These are phyloP conservation scores for Phortica variegata DNA, from an alignment of 1,140 invertebrate species.

Conservation along the genomic window DNA sequence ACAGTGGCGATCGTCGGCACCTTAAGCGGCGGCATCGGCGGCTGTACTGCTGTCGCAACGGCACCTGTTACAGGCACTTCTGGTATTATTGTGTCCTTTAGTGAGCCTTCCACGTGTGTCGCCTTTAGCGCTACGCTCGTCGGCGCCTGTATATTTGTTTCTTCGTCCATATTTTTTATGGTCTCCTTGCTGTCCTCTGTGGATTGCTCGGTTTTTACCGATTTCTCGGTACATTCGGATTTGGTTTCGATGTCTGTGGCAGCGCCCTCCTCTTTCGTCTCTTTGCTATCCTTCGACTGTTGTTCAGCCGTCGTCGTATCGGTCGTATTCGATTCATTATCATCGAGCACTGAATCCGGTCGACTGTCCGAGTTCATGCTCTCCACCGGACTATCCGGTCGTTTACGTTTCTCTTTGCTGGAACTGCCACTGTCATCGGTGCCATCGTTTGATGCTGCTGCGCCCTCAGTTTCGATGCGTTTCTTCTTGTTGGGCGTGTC, in stretches of 20 bases:
- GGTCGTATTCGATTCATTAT: constrained; percentile 63
- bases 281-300: constrained; percentile 62
- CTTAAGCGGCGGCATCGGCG: constrained; percentile 29
- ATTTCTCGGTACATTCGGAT: constrained; percentile 33
- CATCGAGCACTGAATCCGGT: constrained; percentile 76
- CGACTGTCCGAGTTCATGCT: constrained; percentile 73
- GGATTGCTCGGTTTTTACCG: constrained; percentile 31
- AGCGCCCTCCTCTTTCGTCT: constrained; percentile 50
- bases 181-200: constrained; percentile 44
- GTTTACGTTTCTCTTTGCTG: constrained; percentile 70
- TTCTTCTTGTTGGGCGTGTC: constrained; percentile 75
- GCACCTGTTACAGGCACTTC: constrained; percentile 9
- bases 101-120: constrained; percentile 19
- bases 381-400: constrained; percentile 73
- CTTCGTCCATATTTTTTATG: constrained; percentile 55
- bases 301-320: constrained; percentile 41
- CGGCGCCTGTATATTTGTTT: constrained; percentile 51
- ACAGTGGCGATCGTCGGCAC: constrained; percentile 50
- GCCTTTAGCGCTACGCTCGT: constrained; percentile 19
- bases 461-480: constrained; percentile 57
- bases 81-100: constrained; percentile 17
- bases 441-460: constrained; percentile 64
- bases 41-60: constrained; percentile 4
- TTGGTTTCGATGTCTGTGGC: constrained; percentile 38
- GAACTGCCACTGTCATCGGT: constrained; percentile 45